Evolutionary conservation across 2,113 vertebrate species (phyloP), one percentile per base, ranked within the genome.

Genomic region (Triplophysa rosa): DNA sequence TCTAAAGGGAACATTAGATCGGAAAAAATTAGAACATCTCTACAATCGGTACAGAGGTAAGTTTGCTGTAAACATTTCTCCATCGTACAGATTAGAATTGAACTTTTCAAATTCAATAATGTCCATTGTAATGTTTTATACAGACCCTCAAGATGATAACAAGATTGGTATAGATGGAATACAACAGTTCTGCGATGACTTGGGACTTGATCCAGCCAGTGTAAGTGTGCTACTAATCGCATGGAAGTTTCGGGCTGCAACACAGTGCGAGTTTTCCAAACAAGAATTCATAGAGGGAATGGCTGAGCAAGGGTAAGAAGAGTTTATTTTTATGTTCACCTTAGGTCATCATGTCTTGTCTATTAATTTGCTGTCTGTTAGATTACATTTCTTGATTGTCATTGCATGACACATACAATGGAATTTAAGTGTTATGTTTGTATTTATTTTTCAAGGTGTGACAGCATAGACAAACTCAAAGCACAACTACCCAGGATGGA

Each of bases 1-100:
- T 82, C 90, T 98, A 87, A 98, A 96, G 89, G 95, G 94, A 83
- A 92, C 93, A 5, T 90, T 98, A 90, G 97, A 98, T 93, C 95
- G 95, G 90, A 99, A 96, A 91, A 97, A 94, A 84, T 91, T 99
- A 87, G 97, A 99, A 84, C 97, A 97, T 77, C 94, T 99, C 40
- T 98, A 98, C 92, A 97, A 91, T 93, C 94, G 96, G 92, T 99
- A 98, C 87, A 95, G 97, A 95, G 97, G 97, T 98, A 87, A 92
- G 93, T 5, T 14, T 21, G 8, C 4, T 21, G 19, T 8, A 0
- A 10, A 33, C 24, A 29, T 24, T n/a, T 12, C 9, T 29, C 8
- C 8, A 70, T 68, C 9, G 9, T 33, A 19, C 11, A 10, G 42
- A 2, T 14, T 17, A 37, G 12, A 52, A 52, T 52, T 13, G 4